Evolutionary conservation across 2,888 invertebrate genomes (phyloP).

Genomic region (Acanthosepion pharaonis): DNA sequence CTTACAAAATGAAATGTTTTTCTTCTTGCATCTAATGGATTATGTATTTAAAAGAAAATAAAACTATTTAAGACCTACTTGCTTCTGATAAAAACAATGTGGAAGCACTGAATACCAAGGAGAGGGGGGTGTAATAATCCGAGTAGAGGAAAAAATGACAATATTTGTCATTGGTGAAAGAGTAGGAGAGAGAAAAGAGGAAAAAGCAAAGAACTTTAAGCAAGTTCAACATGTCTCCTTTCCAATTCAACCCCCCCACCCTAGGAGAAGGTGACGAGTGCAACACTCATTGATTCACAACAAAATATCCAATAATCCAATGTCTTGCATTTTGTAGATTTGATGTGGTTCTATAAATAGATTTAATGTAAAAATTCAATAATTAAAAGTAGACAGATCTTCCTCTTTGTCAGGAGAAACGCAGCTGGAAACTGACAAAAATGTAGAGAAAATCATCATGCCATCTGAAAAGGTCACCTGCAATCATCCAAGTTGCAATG

Average conservation of each 20-base stretch:
- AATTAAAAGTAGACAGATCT: background rate
- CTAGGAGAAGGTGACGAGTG: background rate
- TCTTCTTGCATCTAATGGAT: too few relatives aligned
- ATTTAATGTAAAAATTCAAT: background rate
- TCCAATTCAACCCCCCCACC: background rate
- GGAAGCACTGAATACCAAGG: too few relatives aligned
- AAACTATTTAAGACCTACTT: too few relatives aligned
- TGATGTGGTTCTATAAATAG: background rate
- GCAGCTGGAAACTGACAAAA: background rate
- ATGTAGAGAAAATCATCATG: background rate
- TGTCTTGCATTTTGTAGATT: background rate
- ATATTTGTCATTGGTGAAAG: background rate
- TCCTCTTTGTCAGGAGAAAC: background rate
- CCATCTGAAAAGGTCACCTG: background rate
- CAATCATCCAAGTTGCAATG: too few relatives aligned
- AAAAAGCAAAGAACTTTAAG: background rate
- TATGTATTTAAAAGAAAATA: too few relatives aligned
- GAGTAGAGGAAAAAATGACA: background rate
- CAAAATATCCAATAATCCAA: background rate
- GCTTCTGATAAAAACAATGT: too few relatives aligned
- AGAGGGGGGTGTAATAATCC: too few relatives aligned
- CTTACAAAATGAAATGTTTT: too few relatives aligned
- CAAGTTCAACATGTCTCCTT: background rate
- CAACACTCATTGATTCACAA: background rate
- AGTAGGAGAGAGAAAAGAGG: background rate